Conservation (phyloP, 2,797 vertebrate genomes). For the Arremon brunneinucha region DNA sequence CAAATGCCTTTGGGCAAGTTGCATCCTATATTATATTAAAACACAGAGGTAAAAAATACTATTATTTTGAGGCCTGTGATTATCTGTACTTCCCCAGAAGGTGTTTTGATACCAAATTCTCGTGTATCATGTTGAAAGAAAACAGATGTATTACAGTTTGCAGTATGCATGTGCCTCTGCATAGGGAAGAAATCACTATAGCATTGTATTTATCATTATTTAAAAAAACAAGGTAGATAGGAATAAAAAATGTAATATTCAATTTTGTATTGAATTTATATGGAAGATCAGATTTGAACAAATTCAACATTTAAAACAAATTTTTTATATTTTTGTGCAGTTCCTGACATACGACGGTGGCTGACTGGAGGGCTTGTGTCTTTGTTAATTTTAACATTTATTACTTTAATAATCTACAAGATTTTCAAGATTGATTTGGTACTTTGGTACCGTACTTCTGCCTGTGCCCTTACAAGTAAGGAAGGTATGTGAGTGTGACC, state of each 20-base stretch:
- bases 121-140: fast-evolving
- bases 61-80: neutral
- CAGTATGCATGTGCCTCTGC: neutral
- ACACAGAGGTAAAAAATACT: conserved; percentile 53
- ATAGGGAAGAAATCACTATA: neutral
- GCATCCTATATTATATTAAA: conserved; percentile 68
- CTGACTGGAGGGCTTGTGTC: conserved; percentile 68
- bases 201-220: neutral
- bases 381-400: conserved; percentile 67
- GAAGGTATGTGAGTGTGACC: conserved; percentile 76
- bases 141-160: neutral
- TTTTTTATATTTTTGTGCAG: conserved; percentile 60
- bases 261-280: neutral
- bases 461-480: conserved; percentile 62
- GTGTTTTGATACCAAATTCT: neutral
- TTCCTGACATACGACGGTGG: conserved; percentile 63
- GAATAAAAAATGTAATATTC: neutral
- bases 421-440: conserved; percentile 87
- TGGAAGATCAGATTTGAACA: neutral
- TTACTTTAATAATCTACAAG: conserved; percentile 73
- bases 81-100: neutral
- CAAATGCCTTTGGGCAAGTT: conserved; percentile 47
- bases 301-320: neutral
- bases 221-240: neutral
- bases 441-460: conserved; percentile 81